A percentile compares a stretch with the other conserved stretches of the same genome.
These are phyloP conservation scores for Ahaetulla prasina DNA, from an alignment of 2,113 vertebrate species.

Conservation along the genomic window DNA sequence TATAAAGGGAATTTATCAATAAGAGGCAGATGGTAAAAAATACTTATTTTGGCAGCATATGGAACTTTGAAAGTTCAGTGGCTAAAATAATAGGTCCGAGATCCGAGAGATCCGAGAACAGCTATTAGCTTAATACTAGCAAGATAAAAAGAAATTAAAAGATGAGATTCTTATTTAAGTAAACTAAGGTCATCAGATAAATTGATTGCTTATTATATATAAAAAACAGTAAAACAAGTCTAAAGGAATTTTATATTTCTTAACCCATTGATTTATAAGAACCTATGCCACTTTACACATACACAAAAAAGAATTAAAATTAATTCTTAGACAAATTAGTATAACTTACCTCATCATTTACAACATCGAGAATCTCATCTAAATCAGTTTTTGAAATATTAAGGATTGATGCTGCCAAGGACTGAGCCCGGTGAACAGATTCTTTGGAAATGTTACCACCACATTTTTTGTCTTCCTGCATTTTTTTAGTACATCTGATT, in stretches of 20 bases:
- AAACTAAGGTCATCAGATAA: not conserved
- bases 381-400: constrained; percentile 86
- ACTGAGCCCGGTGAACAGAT: constrained; percentile 82
- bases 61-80: not conserved
- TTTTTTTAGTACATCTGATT: constrained; percentile 76
- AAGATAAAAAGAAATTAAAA: not conserved
- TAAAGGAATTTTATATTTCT: not conserved
- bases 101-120: not conserved
- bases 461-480: constrained; percentile 34
- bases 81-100: not conserved
- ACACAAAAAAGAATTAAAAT: not conserved
- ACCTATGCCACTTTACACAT: not conserved
- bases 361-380: constrained; percentile 81
- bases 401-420: constrained; percentile 86
- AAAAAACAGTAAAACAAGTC: not conserved
- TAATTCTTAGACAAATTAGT: not conserved
- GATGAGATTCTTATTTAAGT: not conserved
- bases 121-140: not conserved
- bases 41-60: not conserved
- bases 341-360: constrained; percentile 76
- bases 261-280: not conserved
- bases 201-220: not conserved
- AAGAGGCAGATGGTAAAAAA: not conserved
- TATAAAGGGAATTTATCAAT: not conserved
- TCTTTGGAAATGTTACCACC: constrained; percentile 68